Base-by-base conservation (phyloP, 1,140 invertebrate genomes). In the Reticulitermes speratus region DNA sequence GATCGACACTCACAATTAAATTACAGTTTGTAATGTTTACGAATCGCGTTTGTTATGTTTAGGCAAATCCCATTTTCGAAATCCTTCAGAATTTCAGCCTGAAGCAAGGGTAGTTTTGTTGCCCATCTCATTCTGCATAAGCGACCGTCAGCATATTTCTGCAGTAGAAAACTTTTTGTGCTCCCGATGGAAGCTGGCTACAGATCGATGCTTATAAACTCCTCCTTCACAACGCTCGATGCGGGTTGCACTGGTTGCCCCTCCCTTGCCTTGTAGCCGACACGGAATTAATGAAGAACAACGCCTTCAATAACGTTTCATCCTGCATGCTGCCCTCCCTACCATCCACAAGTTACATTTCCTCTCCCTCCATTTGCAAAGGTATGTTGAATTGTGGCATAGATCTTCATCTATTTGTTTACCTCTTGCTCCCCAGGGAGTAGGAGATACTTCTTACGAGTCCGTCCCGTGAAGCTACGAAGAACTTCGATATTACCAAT, bases 161-260 rank as follows among this genome's bases (percentile, higher is more conserved):
- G 65, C 65, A 75, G 65, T 75, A 75, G 25, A 30, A 30, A 75
- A n/a, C 65, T 14, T 30, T 75, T 59, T 21, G 7, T n/a, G n/a
- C 5, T 75, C 8, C n/a, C 65, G 25, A 30, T 30, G 65, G 25
- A 75, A 30, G n/a, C 65, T 6, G 65, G n/a, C n/a, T 21, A 30
- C 83, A 52, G 83, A 84, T 84, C 83, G 83, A 84, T 84, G 44
- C 83, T 84, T 84, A 84, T 84, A 84, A 84, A 84, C 83, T 84
- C 30, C 65, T 25, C 65, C 65, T 75, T 75, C 25, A 75, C 65
- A 25, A 30, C n/a, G 52, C 52, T 12, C 52, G 52, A 55, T 55
- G 52, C 52, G 52, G 52, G 52, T 55, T 55, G 65, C 83, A 48
- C 30, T 16, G 48, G 1, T 7, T 23, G 83, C 83, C 48, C 48